These are phyloP conservation scores for Mimachlamys varia DNA, from an alignment of 2,888 invertebrate genomes.

Conservation along the genomic window DNA sequence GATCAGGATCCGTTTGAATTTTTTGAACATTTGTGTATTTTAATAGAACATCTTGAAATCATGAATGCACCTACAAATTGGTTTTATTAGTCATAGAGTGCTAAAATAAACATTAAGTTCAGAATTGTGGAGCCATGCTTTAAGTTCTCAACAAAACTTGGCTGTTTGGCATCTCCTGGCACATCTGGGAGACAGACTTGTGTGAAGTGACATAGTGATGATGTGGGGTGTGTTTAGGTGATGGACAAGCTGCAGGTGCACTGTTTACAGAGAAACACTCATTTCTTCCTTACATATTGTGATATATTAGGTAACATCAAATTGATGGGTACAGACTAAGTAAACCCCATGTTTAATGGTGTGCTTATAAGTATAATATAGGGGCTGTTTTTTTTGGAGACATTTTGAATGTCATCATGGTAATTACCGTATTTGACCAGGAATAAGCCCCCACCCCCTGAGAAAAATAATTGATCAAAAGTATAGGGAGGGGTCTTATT, in stretches of 20 bases:
- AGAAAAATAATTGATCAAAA: too few species aligned
- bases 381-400: not conserved
- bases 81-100: constrained; percentile 24
- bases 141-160: not conserved
- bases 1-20: not conserved
- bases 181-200: not conserved
- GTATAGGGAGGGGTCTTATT: too few species aligned
- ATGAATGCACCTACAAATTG: constrained; percentile 8
- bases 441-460: too few species aligned
- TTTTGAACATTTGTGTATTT: constrained; percentile 11
- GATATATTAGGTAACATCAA: not conserved
- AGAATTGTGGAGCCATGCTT: not conserved
- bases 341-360: not conserved
- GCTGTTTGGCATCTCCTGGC: not conserved
- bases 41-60: constrained; percentile 31
- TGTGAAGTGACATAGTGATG: not conserved
- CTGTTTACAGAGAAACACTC: not conserved
- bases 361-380: not conserved
- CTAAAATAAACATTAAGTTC: constrained; percentile 11
- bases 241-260: not conserved
- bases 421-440: too few species aligned
- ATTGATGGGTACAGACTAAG: not conserved
- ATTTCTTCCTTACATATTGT: too few species aligned
- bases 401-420: not conserved
- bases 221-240: not conserved